These are phyloP conservation scores for Naso thynnoides DNA, from an alignment of 2,797 vertebrate genomes.

Conservation along the genomic window DNA sequence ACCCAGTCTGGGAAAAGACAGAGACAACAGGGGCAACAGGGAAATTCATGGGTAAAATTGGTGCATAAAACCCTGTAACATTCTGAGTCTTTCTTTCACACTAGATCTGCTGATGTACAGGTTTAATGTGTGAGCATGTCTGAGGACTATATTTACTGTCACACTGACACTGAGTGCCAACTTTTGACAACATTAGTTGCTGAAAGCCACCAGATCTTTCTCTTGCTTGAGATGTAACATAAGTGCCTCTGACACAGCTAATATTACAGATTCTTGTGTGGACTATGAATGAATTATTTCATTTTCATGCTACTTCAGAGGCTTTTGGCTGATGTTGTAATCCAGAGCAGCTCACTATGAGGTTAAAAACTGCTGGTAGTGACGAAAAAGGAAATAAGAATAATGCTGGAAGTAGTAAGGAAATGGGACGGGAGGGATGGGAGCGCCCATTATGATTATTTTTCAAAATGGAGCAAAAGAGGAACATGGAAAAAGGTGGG, in stretches of 20 bases:
- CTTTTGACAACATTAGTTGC: background rate
- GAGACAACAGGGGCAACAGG: slow-evolving; percentile 58
- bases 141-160: background rate
- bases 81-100: background rate
- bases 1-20: slow-evolving; percentile 90
- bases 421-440: slow-evolving; percentile 9
- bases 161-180: background rate
- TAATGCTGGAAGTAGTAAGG: background rate
- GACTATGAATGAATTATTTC: background rate
- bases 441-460: slow-evolving; percentile 32
- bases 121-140: background rate
- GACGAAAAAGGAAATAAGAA: background rate
- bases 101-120: background rate
- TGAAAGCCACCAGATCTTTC: background rate
- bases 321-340: background rate
- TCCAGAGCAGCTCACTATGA: background rate
- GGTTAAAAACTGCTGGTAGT: background rate
- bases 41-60: background rate
- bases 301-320: background rate
- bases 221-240: background rate
- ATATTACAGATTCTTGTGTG: background rate
- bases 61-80: background rate
- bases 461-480: slow-evolving; percentile 33
- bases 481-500: slow-evolving; percentile 52
- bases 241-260: background rate